phyloP scores from a whole-genome alignment of 2,888 invertebrate genomes.

The Sinhomidia bicolor region DNA sequence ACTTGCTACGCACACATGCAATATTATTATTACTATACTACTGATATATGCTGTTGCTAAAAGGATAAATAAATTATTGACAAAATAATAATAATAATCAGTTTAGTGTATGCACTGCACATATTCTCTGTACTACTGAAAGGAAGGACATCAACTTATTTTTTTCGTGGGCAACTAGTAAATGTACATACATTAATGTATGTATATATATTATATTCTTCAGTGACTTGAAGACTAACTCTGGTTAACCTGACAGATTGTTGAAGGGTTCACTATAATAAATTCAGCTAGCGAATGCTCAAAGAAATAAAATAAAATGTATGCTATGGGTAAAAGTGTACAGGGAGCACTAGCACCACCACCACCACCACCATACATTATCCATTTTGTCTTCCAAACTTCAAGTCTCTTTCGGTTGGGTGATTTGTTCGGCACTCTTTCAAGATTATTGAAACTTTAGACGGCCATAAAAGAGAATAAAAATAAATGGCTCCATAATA shows the following conservation, averaged over 20 bases:
- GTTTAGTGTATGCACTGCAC: conserved; percentile 17
- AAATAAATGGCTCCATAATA: conserved; percentile 78
- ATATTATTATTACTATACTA: neutral
- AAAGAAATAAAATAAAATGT: too few relatives aligned
- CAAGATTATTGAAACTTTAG: conserved; percentile 75
- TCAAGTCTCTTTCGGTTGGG: conserved; percentile 75
- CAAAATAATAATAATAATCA: conserved; percentile 30
- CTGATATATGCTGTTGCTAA: conserved; percentile 1
- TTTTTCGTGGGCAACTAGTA: neutral
- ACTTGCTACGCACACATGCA: neutral
- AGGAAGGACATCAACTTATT: conserved; percentile 22
- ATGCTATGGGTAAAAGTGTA: too few relatives aligned
- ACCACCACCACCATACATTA: conserved; percentile 3
- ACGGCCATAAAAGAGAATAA: conserved; percentile 77
- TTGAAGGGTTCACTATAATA: conserved; percentile 58
- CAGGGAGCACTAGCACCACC: neutral
- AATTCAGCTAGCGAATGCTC: conserved; percentile 55
- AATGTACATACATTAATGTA: neutral
- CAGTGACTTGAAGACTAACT: conserved; percentile 11
- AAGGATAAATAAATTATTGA: conserved; percentile 43
- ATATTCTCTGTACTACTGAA: neutral
- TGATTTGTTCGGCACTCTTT: conserved; percentile 76
- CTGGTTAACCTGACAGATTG: conserved; percentile 17
- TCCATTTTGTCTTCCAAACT: conserved; percentile 64
- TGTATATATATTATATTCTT: neutral